Conservation (phyloP, 2,888 invertebrate genomes). For the Brachyptera putata region DNA sequence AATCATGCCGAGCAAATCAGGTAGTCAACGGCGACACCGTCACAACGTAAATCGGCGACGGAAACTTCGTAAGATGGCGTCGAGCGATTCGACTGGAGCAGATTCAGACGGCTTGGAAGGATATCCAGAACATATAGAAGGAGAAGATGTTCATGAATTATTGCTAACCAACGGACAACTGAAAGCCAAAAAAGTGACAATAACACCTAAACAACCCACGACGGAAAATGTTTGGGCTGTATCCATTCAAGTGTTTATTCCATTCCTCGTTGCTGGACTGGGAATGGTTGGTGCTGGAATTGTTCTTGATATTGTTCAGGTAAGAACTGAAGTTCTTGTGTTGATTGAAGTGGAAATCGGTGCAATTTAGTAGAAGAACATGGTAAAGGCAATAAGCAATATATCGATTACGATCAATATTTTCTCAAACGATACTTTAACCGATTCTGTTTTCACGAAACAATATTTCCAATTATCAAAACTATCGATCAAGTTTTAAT, state of each 20-base stretch:
- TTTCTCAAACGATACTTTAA: too few relatives aligned
- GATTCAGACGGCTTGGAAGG: constrained; percentile 4
- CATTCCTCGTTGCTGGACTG: constrained; percentile 81
- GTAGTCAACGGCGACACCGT: constrained; percentile 24
- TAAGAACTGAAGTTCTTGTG: constrained; percentile 35
- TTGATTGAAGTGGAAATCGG: too few relatives aligned
- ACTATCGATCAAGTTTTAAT: too few relatives aligned
- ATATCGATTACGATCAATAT: too few relatives aligned
- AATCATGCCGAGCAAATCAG: constrained; percentile 29
- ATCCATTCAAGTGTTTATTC: constrained; percentile 73
- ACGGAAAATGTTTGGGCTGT: constrained; percentile 31
- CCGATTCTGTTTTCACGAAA: too few relatives aligned
- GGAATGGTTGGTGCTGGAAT: constrained; percentile 89
- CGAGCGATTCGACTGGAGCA: constrained; percentile 9
- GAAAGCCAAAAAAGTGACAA: background rate
- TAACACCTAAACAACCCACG: background rate
- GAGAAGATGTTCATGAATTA: background rate
- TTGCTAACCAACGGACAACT: background rate
- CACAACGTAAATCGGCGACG: constrained; percentile 6
- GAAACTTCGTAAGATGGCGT: constrained; percentile 22
- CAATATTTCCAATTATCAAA: too few relatives aligned
- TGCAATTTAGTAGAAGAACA: too few relatives aligned
- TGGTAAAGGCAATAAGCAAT: too few relatives aligned
- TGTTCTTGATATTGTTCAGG: constrained; percentile 78
- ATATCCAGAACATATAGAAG: background rate